These are phyloP conservation scores for Cyanoderma ruficeps DNA, from an alignment of 2,113 vertebrate genomes.

Conservation along the genomic window DNA sequence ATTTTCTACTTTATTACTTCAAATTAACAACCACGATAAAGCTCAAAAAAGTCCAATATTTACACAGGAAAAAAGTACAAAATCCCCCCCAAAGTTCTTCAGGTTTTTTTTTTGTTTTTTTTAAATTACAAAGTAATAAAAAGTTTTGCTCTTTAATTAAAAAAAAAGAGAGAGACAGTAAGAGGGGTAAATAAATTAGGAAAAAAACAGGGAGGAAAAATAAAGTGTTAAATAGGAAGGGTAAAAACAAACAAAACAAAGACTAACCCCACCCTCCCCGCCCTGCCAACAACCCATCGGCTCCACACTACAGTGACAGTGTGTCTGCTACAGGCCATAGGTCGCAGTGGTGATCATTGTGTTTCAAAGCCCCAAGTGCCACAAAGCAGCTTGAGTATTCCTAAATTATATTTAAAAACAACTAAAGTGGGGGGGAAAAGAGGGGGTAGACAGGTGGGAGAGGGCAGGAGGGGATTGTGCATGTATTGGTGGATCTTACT, in stretches of 20 bases:
- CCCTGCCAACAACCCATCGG: slow-evolving; percentile 53
- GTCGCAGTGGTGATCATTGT: slow-evolving; percentile 38
- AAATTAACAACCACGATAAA: slow-evolving; percentile 89
- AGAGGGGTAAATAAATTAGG: slow-evolving; percentile 67
- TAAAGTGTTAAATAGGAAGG: slow-evolving; percentile 73
- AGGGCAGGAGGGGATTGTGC: slow-evolving; percentile 49
- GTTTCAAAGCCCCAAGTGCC: slow-evolving; percentile 48
- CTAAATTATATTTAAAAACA: slow-evolving; percentile 57
- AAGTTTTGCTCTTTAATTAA: slow-evolving; percentile 84
- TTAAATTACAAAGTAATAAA: slow-evolving; percentile 89
- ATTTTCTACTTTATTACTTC: slow-evolving; percentile 90
- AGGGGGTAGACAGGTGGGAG: not conserved
- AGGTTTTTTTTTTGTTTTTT: slow-evolving; percentile 78
- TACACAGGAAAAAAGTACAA: slow-evolving; percentile 90
- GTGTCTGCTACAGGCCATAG: slow-evolving; percentile 41
- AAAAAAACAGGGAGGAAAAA: slow-evolving; percentile 73
- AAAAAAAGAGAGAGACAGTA: slow-evolving; percentile 72
- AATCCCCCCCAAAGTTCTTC: slow-evolving; percentile 84
- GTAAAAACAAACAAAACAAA: slow-evolving; percentile 60
- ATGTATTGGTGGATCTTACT: slow-evolving; percentile 14
- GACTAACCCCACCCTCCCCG: slow-evolving; percentile 48
- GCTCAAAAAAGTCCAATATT: slow-evolving; percentile 88
- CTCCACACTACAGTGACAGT: slow-evolving; percentile 61
- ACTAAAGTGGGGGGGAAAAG: not conserved
- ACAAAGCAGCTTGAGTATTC: slow-evolving; percentile 41